Evolutionary conservation across 2,888 invertebrate species (phyloP).

Genomic region (Apodemia zela): DNA sequence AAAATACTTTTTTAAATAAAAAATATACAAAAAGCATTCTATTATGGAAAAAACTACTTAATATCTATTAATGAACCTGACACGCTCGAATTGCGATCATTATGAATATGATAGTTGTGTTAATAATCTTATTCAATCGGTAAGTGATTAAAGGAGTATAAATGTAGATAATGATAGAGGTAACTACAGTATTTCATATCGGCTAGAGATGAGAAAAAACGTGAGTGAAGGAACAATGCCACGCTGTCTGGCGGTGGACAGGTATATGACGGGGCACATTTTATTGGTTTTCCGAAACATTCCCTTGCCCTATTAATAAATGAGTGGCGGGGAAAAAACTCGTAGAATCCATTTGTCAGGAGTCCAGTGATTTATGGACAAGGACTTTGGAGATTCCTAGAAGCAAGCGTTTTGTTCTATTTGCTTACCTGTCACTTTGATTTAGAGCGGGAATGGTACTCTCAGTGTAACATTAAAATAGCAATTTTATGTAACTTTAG

Average conservation of each 20-base stretch:
- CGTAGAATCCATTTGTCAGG: constrained; percentile 79
- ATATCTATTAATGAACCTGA: constrained; percentile 33
- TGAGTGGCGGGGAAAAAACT: constrained; percentile 75
- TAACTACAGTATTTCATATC: constrained; percentile 40
- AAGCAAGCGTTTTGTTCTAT: constrained; percentile 77
- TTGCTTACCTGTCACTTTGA: constrained; percentile 78
- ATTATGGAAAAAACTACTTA: background rate
- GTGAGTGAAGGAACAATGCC: constrained; percentile 64
- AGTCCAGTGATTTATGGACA: constrained; percentile 72
- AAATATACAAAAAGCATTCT: background rate
- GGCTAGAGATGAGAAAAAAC: constrained; percentile 43
- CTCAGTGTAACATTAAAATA: constrained; percentile 33
- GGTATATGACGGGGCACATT: constrained; percentile 80
- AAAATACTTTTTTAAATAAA: too few relatives aligned
- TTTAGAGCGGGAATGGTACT: constrained; percentile 56
- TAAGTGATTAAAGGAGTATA: constrained; percentile 39
- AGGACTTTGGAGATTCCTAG: constrained; percentile 74
- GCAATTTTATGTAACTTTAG: constrained; percentile 23
- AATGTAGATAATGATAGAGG: constrained; percentile 34
- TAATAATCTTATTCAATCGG: constrained; percentile 37
- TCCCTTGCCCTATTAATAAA: constrained; percentile 77
- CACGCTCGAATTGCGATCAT: constrained; percentile 33
- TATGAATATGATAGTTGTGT: constrained; percentile 33
- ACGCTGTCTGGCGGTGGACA: constrained; percentile 75
- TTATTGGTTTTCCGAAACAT: constrained; percentile 81